Evolutionary conservation across 2,888 invertebrate genomes (phyloP), one percentile per base, ranked within the genome.

Genomic region (Acanthoscelides obtectus): DNA sequence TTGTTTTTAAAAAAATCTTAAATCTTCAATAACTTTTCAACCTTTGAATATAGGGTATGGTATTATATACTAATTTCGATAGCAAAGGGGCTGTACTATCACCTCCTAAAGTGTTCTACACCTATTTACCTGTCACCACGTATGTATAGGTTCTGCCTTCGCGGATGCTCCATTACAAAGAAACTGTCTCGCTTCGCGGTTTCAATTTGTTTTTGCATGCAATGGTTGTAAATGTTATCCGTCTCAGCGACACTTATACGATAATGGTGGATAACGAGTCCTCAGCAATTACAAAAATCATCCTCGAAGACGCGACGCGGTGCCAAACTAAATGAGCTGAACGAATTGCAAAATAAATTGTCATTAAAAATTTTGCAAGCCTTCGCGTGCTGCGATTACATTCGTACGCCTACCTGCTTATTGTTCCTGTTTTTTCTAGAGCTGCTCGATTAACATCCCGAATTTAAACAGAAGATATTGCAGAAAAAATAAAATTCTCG

Each of bases 341-440:
- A 45, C 45, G 45, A 45, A 45, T 45, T 45, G 45, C 45, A 45
- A 45, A 45, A 45, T 45, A 45, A 45, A 25, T 45, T 6, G 5
- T 12, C 45, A 45, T 45, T 45, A 45, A 45, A 45, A 45, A 45
- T 45, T 45, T 45, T 45, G 45, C 45, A 45, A 45, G 45, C 12
- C 1, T 45, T 12, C 17, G 45, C 17, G 45, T 45, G 45, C 17
- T 45, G 45, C 45, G 17, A 45, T 45, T 25, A 25, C 3, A 25
- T 25, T 6, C 45, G 17, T 45, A 45, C 45, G 45, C 3, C 45
- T 45, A 45, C 17, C 45, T 45, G 45, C 17, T 4, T 45, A 12
- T 73, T 72, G 70, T 71, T 72, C 75, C 70, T 73, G 72, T 72
- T 71, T 72, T 69, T 74, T n/a, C n/a, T 75, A 70, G 71, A 66